phyloP scores from a whole-genome alignment of 2,113 vertebrate species.

The Odobenus rosmarus region DNA sequence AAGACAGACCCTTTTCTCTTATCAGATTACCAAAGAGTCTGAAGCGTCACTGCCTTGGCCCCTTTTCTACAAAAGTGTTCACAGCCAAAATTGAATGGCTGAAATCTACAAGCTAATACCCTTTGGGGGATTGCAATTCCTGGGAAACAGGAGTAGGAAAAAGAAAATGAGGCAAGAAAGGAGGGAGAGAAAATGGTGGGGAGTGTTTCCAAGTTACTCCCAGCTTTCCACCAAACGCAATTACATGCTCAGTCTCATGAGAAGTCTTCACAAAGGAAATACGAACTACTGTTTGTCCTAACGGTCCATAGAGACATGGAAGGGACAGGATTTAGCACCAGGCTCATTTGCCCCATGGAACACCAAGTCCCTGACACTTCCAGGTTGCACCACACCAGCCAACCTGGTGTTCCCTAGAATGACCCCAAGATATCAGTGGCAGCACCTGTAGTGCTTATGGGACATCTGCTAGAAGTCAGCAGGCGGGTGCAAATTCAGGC shows the following conservation, averaged over 20 bases:
- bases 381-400: neutral
- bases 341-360: neutral
- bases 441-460: neutral
- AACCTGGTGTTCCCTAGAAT: neutral
- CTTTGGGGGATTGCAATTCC: neutral
- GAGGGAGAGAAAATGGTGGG: neutral
- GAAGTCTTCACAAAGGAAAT: neutral
- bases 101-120: neutral
- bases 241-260: neutral
- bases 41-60: neutral
- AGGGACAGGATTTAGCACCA: neutral
- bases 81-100: neutral
- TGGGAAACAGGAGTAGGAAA: neutral
- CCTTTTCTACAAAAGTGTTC: neutral
- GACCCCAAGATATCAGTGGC: neutral
- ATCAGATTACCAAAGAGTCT: neutral
- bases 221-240: neutral
- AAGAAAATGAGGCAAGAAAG: neutral
- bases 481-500: neutral
- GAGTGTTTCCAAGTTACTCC: neutral
- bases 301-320: neutral
- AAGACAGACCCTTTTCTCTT: neutral
- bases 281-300: neutral
- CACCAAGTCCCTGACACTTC: neutral
- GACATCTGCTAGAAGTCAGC: fast-evolving